Evolutionary conservation across 2,888 invertebrate genomes (phyloP), one percentile per base, ranked within the genome.

Genomic region (Hipparchia sbordonii): DNA sequence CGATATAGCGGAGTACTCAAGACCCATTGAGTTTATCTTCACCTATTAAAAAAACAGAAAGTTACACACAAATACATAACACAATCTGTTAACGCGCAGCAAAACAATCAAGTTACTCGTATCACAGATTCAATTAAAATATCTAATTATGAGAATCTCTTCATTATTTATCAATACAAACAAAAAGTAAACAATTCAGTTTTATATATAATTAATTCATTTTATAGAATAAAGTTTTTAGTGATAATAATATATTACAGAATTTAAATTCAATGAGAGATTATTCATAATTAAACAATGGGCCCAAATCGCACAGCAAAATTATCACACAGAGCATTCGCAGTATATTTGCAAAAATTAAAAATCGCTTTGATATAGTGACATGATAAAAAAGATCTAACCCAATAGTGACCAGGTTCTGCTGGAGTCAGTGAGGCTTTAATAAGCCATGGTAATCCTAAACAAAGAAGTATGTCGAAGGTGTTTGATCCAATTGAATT

Each of bases 401-500:
- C 96, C 95, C 96, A 97, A 84, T 97, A 96, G 82, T 96, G 95
- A 78, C 97, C 97, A 23, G 96, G 95, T 77, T 96, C 95, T 1
- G 97, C 96, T 12, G 97, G 97, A 79, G 97, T 96, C 78, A 97
- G 96, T 1, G 97, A 96, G 0, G 97, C 97, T 89, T 98, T 97
- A 82, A 98, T 97, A 67, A 98, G 95, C 98, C 98, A 98, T 5
- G 98, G 98, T 8, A 98, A 93, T 10, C 98, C 98, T 77, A 98
- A 93, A 84, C 98, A 98, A 61, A 98, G 90, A n/a, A 98, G 91
- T 78, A 98, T 98, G 85, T 98, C 98, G 85, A 98, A 98, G 1
- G 98, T 97, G 85, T 98, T 98, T 46, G 97, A 98, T 68, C 98
- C 98, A 81, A 98, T 97, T 2, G 98, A 97, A 88, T 98, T 98